Conservation (phyloP, 2,113 vertebrate species). For the Cichladusa arquata region DNA sequence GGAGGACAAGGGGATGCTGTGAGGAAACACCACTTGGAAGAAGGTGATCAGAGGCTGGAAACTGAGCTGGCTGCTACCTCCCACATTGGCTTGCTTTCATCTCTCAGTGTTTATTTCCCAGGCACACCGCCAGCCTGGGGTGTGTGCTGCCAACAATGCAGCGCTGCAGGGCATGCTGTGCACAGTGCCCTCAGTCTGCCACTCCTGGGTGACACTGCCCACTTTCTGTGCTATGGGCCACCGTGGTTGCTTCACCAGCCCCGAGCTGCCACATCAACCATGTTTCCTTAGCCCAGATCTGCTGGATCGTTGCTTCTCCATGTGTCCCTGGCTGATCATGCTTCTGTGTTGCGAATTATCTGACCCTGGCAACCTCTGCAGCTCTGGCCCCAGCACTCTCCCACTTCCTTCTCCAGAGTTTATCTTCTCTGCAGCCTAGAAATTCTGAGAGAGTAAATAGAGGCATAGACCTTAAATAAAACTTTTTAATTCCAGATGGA, state of each 20-base stretch:
- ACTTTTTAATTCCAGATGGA: not conserved
- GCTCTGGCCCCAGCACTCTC: not conserved
- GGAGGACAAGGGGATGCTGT: not conserved
- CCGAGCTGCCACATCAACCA: not conserved
- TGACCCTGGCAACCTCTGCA: not conserved
- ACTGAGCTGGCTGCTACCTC: not conserved
- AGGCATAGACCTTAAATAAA: not conserved
- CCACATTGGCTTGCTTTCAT: conserved; percentile 16
- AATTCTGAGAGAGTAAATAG: not conserved
- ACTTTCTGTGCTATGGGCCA: not conserved
- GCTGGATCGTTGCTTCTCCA: accelerated
- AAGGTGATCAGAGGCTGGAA: conserved; percentile 48
- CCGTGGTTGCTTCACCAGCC: not conserved
- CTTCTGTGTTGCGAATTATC: not conserved
- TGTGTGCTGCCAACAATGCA: not conserved
- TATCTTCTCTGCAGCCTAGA: not conserved
- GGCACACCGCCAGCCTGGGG: not conserved
- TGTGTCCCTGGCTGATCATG: not conserved
- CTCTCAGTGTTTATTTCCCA: not conserved
- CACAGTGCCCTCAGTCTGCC: not conserved
- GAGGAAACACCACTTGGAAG: not conserved
- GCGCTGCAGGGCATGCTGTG: not conserved
- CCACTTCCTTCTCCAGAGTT: not conserved
- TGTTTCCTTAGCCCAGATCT: not conserved
- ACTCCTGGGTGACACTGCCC: not conserved